phyloP scores from a whole-genome alignment of 1,140 invertebrate genomes.

The Heliconius himera region DNA sequence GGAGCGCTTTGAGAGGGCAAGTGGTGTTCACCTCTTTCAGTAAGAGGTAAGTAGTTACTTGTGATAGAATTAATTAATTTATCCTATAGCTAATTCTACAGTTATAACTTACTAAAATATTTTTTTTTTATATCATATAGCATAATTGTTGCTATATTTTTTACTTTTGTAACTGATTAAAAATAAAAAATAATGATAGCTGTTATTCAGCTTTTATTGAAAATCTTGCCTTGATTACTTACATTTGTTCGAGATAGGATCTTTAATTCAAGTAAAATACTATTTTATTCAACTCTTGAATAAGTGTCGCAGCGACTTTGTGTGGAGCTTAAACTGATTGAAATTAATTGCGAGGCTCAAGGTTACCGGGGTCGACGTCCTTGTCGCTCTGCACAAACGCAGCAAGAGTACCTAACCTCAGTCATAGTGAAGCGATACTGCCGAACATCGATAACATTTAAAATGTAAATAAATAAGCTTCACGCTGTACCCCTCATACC shows the following conservation, averaged over 20 bases:
- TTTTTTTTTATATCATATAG: background rate
- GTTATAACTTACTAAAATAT: too few species aligned
- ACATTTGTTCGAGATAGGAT: background rate
- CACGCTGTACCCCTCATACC: too few species aligned
- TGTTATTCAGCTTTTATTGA: background rate
- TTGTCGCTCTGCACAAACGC: slow-evolving; percentile 58
- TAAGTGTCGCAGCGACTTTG: slow-evolving; percentile 24
- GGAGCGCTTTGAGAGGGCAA: slow-evolving; percentile 34
- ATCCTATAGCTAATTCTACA: background rate
- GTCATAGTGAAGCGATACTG: slow-evolving; percentile 30
- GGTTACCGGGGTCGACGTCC: slow-evolving; percentile 70
- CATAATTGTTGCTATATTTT: background rate
- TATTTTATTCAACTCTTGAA: slow-evolving; percentile 12
- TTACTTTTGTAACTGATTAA: background rate
- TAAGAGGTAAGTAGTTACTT: slow-evolving; percentile 32
- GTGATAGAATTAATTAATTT: slow-evolving; percentile 23
- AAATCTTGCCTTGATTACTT: background rate
- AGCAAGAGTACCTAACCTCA: slow-evolving; percentile 46
- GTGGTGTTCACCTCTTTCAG: slow-evolving; percentile 27
- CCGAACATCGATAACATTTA: slow-evolving; percentile 29
- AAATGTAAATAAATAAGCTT: too few species aligned
- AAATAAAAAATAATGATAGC: background rate
- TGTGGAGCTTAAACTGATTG: slow-evolving; percentile 58
- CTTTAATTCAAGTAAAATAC: slow-evolving; percentile 5
- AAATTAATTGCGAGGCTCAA: slow-evolving; percentile 70